A percentile compares a stretch with the other conserved stretches of the same genome.
phyloP scores from a whole-genome alignment of 1,140 invertebrate genomes.

The Sinella curviseta region DNA sequence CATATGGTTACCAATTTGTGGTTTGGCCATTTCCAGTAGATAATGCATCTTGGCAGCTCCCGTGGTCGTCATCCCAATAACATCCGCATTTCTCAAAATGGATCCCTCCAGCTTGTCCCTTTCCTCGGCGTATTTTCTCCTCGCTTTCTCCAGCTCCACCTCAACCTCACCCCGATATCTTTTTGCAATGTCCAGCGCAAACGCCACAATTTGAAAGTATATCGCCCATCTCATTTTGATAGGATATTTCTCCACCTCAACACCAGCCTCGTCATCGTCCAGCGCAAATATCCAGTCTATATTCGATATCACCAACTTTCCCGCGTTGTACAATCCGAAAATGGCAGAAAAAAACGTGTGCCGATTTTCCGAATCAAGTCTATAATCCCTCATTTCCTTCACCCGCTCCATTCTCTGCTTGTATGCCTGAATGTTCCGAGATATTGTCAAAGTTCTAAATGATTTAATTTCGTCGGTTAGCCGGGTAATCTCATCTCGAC shows the following conservation, averaged over 20 bases:
- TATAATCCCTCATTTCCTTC: not conserved
- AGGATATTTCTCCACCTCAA: not conserved
- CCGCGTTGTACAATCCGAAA: not conserved
- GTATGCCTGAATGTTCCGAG: too few species aligned
- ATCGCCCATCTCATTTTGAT: too few species aligned
- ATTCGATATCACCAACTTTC: not conserved
- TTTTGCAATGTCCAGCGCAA: not conserved
- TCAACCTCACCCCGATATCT: constrained; percentile 27
- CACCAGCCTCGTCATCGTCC: not conserved
- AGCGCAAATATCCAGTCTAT: not conserved
- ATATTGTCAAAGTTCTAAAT: too few species aligned
- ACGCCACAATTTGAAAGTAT: not conserved
- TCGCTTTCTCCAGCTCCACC: constrained; percentile 20
- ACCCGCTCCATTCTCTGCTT: not conserved
- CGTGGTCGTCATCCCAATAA: constrained; percentile 77
- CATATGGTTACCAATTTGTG: constrained; percentile 61
- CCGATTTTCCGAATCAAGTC: too few species aligned
- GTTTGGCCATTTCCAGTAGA: constrained; percentile 63
- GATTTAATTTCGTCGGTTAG: too few species aligned
- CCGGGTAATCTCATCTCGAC: too few species aligned
- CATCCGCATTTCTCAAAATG: constrained; percentile 48
- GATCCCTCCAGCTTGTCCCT: constrained; percentile 52
- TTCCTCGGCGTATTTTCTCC: constrained; percentile 53
- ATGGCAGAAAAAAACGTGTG: not conserved
- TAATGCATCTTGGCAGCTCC: constrained; percentile 69